Percentiles rank a stretch among this genome's conserved stretches.
phyloP scores from a whole-genome alignment of 2,113 vertebrate genomes.

The Psilopsiagon aurifrons region DNA sequence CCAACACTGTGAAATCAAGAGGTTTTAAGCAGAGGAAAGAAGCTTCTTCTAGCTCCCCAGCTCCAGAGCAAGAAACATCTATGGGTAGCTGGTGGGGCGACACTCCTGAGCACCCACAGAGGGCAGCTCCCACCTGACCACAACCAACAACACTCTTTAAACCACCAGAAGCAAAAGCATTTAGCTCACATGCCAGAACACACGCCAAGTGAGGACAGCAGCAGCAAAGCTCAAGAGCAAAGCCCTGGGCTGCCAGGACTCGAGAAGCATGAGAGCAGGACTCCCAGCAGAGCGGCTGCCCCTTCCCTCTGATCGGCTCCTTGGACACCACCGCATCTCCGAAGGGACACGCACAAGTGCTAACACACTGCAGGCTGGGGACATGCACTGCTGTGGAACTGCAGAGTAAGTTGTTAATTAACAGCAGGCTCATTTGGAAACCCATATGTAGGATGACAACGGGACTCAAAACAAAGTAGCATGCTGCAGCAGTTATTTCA shows the following conservation, averaged over 20 bases:
- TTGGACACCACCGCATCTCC: fast-evolving
- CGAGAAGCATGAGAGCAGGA: fast-evolving
- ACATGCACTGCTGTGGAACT: fast-evolving
- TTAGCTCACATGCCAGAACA: not conserved
- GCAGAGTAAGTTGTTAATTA: not conserved
- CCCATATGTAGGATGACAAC: fast-evolving
- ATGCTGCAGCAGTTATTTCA: not conserved
- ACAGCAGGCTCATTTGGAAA: not conserved
- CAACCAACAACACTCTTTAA: not conserved
- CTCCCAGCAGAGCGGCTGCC: not conserved
- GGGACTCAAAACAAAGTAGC: not conserved
- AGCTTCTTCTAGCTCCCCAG: not conserved
- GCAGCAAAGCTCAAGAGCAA: not conserved
- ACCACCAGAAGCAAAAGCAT: not conserved
- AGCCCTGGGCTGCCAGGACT: not conserved
- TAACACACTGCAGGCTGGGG: fast-evolving
- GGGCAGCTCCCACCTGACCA: not conserved
- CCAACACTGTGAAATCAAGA: not conserved
- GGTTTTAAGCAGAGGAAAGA: not conserved
- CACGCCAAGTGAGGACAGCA: not conserved
- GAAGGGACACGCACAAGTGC: fast-evolving
- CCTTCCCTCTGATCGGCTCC: not conserved
- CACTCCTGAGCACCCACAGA: fast-evolving
- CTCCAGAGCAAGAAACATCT: not conserved
- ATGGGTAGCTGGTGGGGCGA: not conserved